phyloP scores from a whole-genome alignment of 2,888 invertebrate species.

The Eupithecia subumbrata region DNA sequence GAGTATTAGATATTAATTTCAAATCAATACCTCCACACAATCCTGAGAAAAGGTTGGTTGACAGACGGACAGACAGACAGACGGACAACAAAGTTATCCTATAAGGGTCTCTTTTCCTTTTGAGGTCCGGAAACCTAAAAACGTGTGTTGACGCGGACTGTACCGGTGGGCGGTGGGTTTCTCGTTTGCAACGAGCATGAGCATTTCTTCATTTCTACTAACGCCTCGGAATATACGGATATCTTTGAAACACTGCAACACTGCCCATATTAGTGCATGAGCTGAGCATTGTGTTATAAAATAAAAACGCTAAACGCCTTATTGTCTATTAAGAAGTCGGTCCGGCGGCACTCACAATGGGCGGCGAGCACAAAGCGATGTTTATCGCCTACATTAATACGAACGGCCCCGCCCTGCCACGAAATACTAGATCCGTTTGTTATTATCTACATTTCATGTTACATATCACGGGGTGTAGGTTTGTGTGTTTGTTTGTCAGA shows the following conservation, averaged over 20 bases:
- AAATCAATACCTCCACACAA: too few relatives aligned
- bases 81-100: too few relatives aligned
- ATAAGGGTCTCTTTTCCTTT: too few relatives aligned
- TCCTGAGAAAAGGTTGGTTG: too few relatives aligned
- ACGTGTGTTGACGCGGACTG: not conserved
- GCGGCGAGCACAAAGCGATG: slow-evolving; percentile 78
- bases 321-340: slow-evolving; percentile 81
- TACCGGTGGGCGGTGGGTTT: not conserved
- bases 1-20: too few relatives aligned
- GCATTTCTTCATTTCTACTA: not conserved
- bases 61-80: too few relatives aligned
- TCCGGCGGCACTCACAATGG: slow-evolving; percentile 76
- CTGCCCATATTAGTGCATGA: slow-evolving; percentile 57
- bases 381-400: slow-evolving; percentile 79
- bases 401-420: slow-evolving; percentile 78
- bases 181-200: not conserved
- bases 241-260: slow-evolving; percentile 1
- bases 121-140: too few relatives aligned
- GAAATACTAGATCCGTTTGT: slow-evolving; percentile 78
- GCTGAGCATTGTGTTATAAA: slow-evolving; percentile 73
- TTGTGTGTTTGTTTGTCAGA: slow-evolving; percentile 6
- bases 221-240: not conserved
- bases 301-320: slow-evolving; percentile 80
- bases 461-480: not conserved
- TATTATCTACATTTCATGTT: slow-evolving; percentile 39